Evolutionary conservation across 2,888 invertebrate genomes (phyloP).

Genomic region (Drosophila anomalipes): DNA sequence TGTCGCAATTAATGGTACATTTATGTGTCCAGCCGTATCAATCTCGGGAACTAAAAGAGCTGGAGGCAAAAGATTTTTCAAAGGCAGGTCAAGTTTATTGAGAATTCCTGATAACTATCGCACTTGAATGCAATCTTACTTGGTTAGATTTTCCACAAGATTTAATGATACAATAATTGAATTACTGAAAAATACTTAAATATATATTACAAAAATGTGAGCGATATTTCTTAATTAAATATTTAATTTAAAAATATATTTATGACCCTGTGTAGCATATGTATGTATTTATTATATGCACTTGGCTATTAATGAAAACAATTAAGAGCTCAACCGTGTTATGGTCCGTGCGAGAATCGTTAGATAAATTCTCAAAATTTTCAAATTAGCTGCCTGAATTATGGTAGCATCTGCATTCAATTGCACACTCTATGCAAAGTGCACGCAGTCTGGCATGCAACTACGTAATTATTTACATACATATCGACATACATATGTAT

Average conservation of each 20-base stretch:
- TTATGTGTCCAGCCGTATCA: slow-evolving; percentile 1
- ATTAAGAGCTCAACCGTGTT: slow-evolving; percentile 29
- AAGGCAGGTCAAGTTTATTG: background rate
- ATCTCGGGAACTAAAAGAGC: background rate
- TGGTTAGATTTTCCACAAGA: background rate
- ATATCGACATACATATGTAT: background rate
- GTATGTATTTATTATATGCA: slow-evolving; percentile 3
- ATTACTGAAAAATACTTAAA: background rate
- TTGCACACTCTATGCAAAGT: slow-evolving; percentile 62
- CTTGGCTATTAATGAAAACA: slow-evolving; percentile 14
- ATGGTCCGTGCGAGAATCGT: slow-evolving; percentile 45
- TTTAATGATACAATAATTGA: background rate
- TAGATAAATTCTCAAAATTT: slow-evolving; percentile 70
- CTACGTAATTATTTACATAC: slow-evolving; percentile 14
- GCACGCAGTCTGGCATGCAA: slow-evolving; percentile 43
- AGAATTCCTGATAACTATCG: background rate
- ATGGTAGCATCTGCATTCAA: slow-evolving; percentile 76
- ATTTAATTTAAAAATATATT: slow-evolving; percentile 15
- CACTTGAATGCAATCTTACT: background rate
- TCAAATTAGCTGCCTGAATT: slow-evolving; percentile 72
- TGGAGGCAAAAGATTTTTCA: background rate
- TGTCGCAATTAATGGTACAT: slow-evolving; percentile 11
- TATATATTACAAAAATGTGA: background rate
- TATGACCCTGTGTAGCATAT: background rate
- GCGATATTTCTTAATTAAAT: slow-evolving; percentile 2